phyloP scores from a whole-genome alignment of 2,797 vertebrate species.

The Centropyge bicolor region DNA sequence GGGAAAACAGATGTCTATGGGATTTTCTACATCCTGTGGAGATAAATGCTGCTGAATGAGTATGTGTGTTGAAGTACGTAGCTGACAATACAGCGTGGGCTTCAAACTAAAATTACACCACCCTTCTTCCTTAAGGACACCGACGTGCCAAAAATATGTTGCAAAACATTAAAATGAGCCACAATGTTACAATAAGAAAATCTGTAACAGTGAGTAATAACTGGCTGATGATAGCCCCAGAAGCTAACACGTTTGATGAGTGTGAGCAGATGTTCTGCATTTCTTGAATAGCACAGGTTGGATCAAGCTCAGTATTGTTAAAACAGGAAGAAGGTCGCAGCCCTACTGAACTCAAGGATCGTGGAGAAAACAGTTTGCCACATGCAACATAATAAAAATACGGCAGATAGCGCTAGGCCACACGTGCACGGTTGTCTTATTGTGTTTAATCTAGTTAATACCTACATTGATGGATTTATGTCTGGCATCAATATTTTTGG shows the following conservation, averaged over 20 bases:
- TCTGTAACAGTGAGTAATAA: constrained; percentile 1
- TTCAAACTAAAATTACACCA: background rate
- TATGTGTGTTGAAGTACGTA: background rate
- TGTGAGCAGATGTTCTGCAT: constrained; percentile 54
- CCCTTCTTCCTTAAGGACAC: background rate
- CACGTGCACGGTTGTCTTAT: constrained; percentile 36
- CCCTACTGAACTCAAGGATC: constrained; percentile 19
- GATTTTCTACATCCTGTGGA: background rate
- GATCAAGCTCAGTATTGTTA: constrained; percentile 47
- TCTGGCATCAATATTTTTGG: constrained; percentile 44
- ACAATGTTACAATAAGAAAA: background rate
- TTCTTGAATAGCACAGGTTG: constrained; percentile 65
- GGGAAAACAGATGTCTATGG: too few relatives aligned
- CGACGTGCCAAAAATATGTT: background rate
- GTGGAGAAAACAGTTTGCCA: constrained; percentile 46
- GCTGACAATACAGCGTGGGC: background rate
- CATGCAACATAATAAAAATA: constrained; percentile 6
- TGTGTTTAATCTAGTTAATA: constrained; percentile 39
- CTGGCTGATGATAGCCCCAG: background rate
- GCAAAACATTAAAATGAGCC: background rate
- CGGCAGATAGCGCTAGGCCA: constrained; percentile 23
- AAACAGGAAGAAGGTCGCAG: constrained; percentile 46
- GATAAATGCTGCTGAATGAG: background rate
- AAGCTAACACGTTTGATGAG: constrained; percentile 34
- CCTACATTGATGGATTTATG: constrained; percentile 56